phyloP scores from a whole-genome alignment of 2,797 vertebrate species.

The Enteromius afrohamiltoni region DNA sequence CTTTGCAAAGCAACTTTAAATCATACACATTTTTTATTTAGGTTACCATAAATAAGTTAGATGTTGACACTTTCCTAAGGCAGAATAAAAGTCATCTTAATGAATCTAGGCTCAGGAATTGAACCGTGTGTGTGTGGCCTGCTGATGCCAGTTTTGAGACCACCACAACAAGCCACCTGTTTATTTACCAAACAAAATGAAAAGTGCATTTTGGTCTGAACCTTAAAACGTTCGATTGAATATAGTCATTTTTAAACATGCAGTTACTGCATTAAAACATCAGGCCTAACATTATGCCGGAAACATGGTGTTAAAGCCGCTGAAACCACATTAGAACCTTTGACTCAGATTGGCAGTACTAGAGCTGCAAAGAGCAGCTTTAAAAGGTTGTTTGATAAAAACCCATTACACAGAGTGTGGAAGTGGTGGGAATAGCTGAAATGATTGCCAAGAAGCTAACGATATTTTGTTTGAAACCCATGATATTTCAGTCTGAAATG shows the following conservation, averaged over 20 bases:
- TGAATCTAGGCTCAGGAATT: neutral
- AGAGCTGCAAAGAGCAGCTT: slow-evolving; percentile 3
- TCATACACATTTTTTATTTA: neutral
- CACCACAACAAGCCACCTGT: neutral
- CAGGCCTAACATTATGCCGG: neutral
- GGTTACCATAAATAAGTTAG: neutral
- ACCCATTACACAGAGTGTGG: neutral
- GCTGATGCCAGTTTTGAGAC: neutral
- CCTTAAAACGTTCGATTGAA: neutral
- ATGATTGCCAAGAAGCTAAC: neutral
- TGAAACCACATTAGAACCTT: neutral
- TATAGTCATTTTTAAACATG: neutral
- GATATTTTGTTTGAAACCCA: neutral
- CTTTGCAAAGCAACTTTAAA: slow-evolving; percentile 6
- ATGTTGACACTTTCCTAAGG: neutral
- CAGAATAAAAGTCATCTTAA: neutral
- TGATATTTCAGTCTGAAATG: neutral
- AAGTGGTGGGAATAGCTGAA: neutral
- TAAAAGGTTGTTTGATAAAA: slow-evolving; percentile 30
- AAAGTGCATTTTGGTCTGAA: neutral
- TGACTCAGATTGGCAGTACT: neutral
- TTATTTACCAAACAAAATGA: neutral
- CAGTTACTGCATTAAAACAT: slow-evolving; percentile 2
- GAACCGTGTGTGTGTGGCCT: neutral
- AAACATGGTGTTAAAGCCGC: neutral